Evolutionary conservation across 2,113 vertebrate genomes (phyloP).

Genomic region (Glaucomys volans): DNA sequence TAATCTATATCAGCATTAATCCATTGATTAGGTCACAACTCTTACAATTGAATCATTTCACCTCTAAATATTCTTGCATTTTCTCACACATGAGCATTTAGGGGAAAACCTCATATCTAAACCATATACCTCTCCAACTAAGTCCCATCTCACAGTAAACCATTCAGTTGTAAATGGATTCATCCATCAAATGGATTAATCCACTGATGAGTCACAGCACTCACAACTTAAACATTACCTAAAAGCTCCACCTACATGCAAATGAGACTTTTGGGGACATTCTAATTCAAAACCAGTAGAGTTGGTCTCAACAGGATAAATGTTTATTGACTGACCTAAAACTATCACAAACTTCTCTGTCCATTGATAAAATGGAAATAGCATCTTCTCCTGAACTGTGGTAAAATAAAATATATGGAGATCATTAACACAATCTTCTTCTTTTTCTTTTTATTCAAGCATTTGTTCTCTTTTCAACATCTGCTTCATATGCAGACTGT

Average conservation of each 20-base stretch:
- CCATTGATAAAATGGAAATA: not conserved
- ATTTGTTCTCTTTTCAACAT: not conserved
- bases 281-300: not conserved
- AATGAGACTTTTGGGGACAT: not conserved
- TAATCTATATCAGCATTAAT: too few relatives aligned
- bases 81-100: too few relatives aligned
- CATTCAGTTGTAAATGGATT: not conserved
- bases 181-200: not conserved
- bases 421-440: not conserved
- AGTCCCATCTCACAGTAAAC: not conserved
- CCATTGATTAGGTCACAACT: too few relatives aligned
- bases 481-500: not conserved
- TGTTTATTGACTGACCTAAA: not conserved
- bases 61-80: too few relatives aligned
- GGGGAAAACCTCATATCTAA: too few relatives aligned
- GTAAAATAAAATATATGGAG: not conserved
- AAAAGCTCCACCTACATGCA: not conserved
- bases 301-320: not conserved
- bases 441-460: not conserved
- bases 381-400: not conserved
- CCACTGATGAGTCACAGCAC: not conserved
- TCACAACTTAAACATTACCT: not conserved
- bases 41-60: too few relatives aligned
- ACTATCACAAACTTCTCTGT: not conserved
- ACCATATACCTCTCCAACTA: too few relatives aligned